A percentile compares a stretch with the other conserved stretches of the same genome.
Evolutionary conservation across 35 echinoderm and acorn worm species (phyloP).

Genomic region (Eucidaris tribuloides): DNA sequence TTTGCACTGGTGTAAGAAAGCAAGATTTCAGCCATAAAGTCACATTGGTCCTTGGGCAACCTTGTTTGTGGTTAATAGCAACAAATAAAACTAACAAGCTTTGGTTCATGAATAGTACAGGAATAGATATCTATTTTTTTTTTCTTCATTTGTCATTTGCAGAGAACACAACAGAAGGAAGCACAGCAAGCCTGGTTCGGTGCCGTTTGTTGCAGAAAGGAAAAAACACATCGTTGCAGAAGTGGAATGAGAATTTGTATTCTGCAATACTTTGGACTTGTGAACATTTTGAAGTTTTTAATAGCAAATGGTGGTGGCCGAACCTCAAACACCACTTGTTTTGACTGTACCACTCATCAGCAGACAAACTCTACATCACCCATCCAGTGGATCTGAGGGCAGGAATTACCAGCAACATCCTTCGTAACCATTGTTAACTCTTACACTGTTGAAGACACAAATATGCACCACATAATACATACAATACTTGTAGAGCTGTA

Average conservation of each 20-base stretch:
- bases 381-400: no score
- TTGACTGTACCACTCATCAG: no score
- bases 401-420: no score
- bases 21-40: background rate
- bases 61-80: background rate
- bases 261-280: background rate
- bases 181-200: slow-evolving; percentile 70
- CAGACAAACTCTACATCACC: no score
- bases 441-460: no score
- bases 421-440: no score
- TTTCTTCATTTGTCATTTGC: slow-evolving; percentile 26
- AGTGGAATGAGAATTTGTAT: slow-evolving; percentile 34
- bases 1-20: background rate
- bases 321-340: no score
- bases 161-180: slow-evolving; percentile 78
- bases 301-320: no score
- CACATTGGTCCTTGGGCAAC: background rate
- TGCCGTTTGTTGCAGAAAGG: slow-evolving; percentile 54
- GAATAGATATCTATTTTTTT: background rate
- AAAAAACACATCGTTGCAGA: slow-evolving; percentile 68
- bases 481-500: no score
- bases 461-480: no score
- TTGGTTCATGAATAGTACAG: background rate
- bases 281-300: no score
- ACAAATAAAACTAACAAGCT: background rate